Evolutionary conservation across 2,888 invertebrate genomes (phyloP).

Genomic region (Callyntrura sp.): DNA sequence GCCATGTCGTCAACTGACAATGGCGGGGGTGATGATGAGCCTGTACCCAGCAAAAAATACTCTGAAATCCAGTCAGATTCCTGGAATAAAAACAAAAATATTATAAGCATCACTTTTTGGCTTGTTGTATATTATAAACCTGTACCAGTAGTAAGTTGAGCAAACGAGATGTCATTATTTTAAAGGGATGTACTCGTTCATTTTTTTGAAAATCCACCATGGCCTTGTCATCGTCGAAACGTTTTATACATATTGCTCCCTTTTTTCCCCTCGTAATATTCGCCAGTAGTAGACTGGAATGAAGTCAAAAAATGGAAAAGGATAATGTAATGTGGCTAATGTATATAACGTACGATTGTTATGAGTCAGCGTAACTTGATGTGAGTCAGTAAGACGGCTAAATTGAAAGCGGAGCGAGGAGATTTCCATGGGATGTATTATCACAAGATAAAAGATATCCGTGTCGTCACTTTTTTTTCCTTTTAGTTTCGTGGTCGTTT

Average conservation of each 20-base stretch:
- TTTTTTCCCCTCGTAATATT: background rate
- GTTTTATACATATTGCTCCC: background rate
- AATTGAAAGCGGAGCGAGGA: background rate
- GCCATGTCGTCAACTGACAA: too few relatives aligned
- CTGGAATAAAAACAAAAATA: conserved; percentile 7
- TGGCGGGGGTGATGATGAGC: too few relatives aligned
- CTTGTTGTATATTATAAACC: background rate
- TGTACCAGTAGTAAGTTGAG: conserved; percentile 20
- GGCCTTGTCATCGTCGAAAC: background rate
- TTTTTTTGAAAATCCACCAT: background rate
- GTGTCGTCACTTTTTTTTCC: too few relatives aligned
- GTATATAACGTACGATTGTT: conserved; percentile 23
- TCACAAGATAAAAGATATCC: background rate
- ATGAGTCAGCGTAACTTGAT: conserved; percentile 61
- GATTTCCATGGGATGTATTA: conserved; percentile 19
- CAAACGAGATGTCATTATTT: conserved; percentile 72
- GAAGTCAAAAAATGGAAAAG: background rate
- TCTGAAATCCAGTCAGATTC: background rate
- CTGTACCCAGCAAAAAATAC: background rate
- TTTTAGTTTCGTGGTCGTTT: background rate
- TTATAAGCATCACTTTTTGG: background rate
- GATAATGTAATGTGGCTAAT: background rate
- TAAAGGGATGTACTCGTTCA: conserved; percentile 34
- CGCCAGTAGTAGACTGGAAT: background rate
- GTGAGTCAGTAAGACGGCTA: conserved; percentile 46